Percentiles rank a stretch among this genome's conserved stretches.
phyloP scores from a whole-genome alignment of 2,113 vertebrate species.

The Nibea coibor region DNA sequence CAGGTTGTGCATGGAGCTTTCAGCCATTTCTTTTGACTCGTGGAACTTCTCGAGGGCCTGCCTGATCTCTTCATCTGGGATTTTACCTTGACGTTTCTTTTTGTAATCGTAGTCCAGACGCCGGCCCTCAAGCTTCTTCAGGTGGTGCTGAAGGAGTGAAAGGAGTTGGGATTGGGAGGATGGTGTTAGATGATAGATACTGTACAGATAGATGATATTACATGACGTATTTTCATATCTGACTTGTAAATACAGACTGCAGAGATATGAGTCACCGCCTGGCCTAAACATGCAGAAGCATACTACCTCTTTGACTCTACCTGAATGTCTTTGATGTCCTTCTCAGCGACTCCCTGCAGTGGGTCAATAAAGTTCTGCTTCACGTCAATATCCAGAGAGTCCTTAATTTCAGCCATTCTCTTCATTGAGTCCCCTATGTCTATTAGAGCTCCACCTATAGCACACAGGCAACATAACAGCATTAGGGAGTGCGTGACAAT shows the following conservation, averaged over 20 bases:
- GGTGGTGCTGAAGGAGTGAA: constrained; percentile 86
- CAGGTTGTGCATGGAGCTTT: constrained; percentile 94
- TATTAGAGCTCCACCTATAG: constrained; percentile 90
- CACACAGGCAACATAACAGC: neutral
- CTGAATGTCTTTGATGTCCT: constrained; percentile 98
- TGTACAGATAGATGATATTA: neutral
- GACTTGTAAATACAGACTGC: neutral
- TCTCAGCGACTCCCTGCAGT: constrained; percentile 94
- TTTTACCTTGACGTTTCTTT: constrained; percentile 98
- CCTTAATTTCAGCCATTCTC: constrained; percentile 92
- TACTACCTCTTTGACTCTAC: constrained; percentile 72
- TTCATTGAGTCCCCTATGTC: constrained; percentile 96
- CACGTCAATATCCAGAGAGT: constrained; percentile 96
- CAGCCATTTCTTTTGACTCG: constrained; percentile 94
- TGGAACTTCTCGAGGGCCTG: constrained; percentile 95
- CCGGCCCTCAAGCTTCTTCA: constrained; percentile 96
- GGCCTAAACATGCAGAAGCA: neutral
- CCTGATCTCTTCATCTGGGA: constrained; percentile 92
- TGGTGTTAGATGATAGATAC: neutral
- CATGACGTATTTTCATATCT: neutral
- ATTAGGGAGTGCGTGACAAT: neutral
- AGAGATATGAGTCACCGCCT: constrained; percentile 10
- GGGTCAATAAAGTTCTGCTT: constrained; percentile 99
- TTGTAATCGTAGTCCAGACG: constrained; percentile 98
- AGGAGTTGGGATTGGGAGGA: constrained; percentile 37